Base-by-base conservation (phyloP, 2,113 vertebrate genomes). In the Cisticola juncidis region DNA sequence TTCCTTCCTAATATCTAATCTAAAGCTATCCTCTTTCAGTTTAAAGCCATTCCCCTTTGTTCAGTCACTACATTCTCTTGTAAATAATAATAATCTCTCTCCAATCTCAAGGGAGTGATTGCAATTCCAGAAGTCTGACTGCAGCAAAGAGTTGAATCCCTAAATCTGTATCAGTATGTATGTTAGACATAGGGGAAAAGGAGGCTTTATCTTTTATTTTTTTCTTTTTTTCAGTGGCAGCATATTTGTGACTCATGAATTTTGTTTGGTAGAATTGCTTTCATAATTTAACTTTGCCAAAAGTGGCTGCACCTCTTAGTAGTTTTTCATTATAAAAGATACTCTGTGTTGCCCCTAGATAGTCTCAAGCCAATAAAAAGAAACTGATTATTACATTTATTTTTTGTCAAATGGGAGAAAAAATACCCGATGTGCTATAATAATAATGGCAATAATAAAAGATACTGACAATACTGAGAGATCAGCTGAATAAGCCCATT, bases 361-460 rank as follows among this genome's bases (percentile, higher is more conserved):
- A 94, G 69, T 91, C 65, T 95, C 60, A 71, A 90, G 84, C 47
- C 94, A 96, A 91, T 95, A 95, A 96, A 95, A 88, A 92, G 53
- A 91, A 94, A 90, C 53, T 65, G 68, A 69, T 95, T 95, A 92
- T 92, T 95, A 24, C 40, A 24, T 56, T 69, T 86, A 81, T 79
- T 72, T 92, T 90, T 94, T 84, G 76, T 90, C 61, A 90, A 90
- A 90, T 36, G 36, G 69, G 72, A 94, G 48, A 57, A 93, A 96
- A 94, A 95, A 78, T 70, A 86, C 60, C 45, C 76, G 54, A 14
- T 45, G 48, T 88, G 51, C 80, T 64, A 33, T 86, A 78, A 94
- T 90, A 95, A 95, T 91, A 93, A 96, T 73, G 66, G 23, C 58
- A 90, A 78, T 91, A 96, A 95, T 96, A 94, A 96, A 94, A 94